Percentiles rank a stretch among this genome's conserved stretches.
Conservation (phyloP, 2,888 invertebrate species). For the Leptinotarsa juncta region DNA sequence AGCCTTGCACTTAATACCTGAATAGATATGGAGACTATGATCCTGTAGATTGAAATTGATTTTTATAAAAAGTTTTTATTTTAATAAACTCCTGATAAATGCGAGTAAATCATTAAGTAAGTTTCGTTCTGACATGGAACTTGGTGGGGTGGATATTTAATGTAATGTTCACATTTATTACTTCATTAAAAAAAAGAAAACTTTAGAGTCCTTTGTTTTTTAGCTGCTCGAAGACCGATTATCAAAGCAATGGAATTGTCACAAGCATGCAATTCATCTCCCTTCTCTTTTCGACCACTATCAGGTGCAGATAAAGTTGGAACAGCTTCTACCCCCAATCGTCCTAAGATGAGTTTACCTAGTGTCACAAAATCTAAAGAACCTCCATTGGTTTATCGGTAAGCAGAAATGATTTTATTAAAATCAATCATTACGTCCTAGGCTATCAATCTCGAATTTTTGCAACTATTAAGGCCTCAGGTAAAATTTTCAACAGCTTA, state of each 20-base stretch:
- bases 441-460: slow-evolving; percentile 5
- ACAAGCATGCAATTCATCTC: slow-evolving; percentile 47
- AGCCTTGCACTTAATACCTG: too few relatives aligned
- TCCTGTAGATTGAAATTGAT: too few relatives aligned
- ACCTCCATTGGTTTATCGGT: slow-evolving; percentile 60
- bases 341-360: slow-evolving; percentile 63
- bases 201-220: slow-evolving; percentile 16
- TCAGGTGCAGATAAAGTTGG: slow-evolving; percentile 49
- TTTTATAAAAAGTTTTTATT: too few relatives aligned
- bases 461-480: not conserved
- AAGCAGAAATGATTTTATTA: slow-evolving; percentile 34
- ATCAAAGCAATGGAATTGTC: slow-evolving; percentile 55
- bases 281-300: slow-evolving; percentile 58
- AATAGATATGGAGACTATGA: too few relatives aligned
- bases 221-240: slow-evolving; percentile 40
- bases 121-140: too few relatives aligned
- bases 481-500: not conserved
- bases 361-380: slow-evolving; percentile 58
- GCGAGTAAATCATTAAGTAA: too few relatives aligned
- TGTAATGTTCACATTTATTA: too few relatives aligned
- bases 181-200: too few relatives aligned
- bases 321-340: slow-evolving; percentile 50
- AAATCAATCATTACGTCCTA: not conserved
- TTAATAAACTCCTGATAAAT: too few relatives aligned
- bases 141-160: too few relatives aligned